Percentiles rank a stretch among this genome's conserved stretches.
Conservation (phyloP, 2,113 vertebrate genomes). For the Pterocles orientalis region DNA sequence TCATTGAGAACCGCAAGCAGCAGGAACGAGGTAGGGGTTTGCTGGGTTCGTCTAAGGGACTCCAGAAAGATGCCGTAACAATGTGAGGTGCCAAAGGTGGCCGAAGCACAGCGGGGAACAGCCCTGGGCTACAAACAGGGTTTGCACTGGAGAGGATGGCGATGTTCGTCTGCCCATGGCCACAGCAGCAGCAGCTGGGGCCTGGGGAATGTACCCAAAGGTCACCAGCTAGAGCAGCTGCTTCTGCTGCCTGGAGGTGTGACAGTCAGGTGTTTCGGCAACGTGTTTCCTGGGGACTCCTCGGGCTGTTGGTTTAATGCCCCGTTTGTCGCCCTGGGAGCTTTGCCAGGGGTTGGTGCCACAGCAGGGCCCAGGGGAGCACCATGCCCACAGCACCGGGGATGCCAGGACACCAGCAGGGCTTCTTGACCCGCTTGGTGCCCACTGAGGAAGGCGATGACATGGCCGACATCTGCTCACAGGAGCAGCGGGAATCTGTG, state of each 20-base stretch:
- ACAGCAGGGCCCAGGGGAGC: not conserved
- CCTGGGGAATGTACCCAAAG: not conserved
- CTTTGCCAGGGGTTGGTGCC: not conserved
- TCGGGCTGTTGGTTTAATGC: not conserved
- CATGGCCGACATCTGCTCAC: not conserved
- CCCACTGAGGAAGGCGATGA: not conserved
- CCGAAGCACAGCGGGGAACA: not conserved
- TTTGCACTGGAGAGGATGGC: not conserved
- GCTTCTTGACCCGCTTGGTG: not conserved
- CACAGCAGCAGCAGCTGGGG: not conserved
- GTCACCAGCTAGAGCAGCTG: not conserved
- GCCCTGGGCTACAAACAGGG: not conserved
- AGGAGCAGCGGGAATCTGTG: not conserved
- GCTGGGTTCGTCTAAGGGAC: not conserved
- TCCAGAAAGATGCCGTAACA: not conserved
- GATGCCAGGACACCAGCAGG: not conserved
- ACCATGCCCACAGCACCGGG: not conserved
- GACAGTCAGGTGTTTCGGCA: accelerated
- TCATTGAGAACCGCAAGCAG: conserved; percentile 98
- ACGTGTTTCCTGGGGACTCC: not conserved
- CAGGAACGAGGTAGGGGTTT: conserved; percentile 91
- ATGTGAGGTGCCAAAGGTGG: not conserved
- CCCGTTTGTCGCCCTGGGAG: not conserved
- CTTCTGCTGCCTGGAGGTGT: not conserved
- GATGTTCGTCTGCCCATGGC: not conserved